Evolutionary conservation across 2,888 invertebrate genomes (phyloP).

Genomic region (Drosophila infuscata): DNA sequence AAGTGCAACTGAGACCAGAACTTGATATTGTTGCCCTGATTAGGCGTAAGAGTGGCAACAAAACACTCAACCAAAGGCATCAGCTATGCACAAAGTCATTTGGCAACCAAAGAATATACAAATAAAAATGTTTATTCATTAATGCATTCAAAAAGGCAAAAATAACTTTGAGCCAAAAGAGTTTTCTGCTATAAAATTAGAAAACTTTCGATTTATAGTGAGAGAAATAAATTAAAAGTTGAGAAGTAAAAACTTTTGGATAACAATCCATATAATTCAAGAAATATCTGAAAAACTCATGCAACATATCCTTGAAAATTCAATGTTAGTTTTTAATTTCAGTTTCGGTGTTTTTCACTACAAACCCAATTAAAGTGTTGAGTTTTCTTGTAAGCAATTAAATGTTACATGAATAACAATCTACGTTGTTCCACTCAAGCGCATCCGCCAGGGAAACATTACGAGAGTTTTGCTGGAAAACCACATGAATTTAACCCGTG

Average conservation of each 20-base stretch:
- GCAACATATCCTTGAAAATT: not conserved
- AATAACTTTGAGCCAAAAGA: not conserved
- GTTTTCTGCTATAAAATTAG: not conserved
- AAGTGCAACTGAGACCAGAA: constrained; percentile 73
- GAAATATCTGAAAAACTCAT: not conserved
- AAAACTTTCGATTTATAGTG: not conserved
- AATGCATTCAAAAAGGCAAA: not conserved
- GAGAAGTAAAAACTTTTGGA: not conserved
- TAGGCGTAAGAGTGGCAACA: constrained; percentile 48
- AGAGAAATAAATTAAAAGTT: not conserved
- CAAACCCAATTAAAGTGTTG: constrained; percentile 22
- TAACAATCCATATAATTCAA: not conserved
- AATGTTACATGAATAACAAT: constrained; percentile 7
- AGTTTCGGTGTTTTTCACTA: not conserved
- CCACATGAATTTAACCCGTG: constrained; percentile 57
- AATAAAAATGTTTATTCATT: not conserved
- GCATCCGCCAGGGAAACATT: constrained; percentile 3
- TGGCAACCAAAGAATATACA: constrained; percentile 16
- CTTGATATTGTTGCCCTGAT: constrained; percentile 65
- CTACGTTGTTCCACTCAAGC: not conserved
- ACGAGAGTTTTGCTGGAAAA: constrained; percentile 13
- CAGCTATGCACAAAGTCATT: constrained; percentile 66
- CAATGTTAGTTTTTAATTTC: not conserved
- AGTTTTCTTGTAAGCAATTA: constrained; percentile 19
- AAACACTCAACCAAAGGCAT: constrained; percentile 39